phyloP scores from a whole-genome alignment of 1,140 invertebrate genomes.

The Drosophila truncata region DNA sequence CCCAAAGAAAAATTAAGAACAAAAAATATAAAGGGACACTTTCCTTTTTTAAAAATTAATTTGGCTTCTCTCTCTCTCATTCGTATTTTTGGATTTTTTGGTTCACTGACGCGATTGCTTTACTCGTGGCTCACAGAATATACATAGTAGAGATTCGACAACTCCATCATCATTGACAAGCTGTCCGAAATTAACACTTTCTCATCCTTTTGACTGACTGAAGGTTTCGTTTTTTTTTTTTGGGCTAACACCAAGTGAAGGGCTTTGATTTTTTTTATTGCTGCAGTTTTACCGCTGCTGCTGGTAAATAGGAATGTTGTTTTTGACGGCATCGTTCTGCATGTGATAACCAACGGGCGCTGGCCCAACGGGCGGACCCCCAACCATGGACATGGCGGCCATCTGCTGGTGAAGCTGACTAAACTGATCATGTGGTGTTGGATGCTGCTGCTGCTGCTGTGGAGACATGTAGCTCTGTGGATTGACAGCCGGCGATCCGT shows the following conservation, averaged over 20 bases:
- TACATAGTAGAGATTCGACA: constrained; percentile 33
- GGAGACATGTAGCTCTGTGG: constrained; percentile 58
- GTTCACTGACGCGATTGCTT: constrained; percentile 19
- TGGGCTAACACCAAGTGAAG: constrained; percentile 34
- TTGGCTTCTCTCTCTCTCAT: constrained; percentile 31
- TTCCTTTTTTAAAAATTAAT: constrained; percentile 30
- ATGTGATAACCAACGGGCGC: constrained; percentile 62
- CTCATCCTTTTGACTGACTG: constrained; percentile 10
- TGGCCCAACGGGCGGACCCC: constrained; percentile 42
- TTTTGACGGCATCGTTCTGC: constrained; percentile 77
- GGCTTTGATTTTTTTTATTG: constrained; percentile 8
- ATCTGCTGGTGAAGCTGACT: constrained; percentile 82
- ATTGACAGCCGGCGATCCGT: constrained; percentile 61
- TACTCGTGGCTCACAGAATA: constrained; percentile 16
- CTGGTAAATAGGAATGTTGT: constrained; percentile 85
- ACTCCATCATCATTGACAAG: background rate
- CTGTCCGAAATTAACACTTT: constrained; percentile 21
- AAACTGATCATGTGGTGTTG: constrained; percentile 64
- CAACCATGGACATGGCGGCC: constrained; percentile 68
- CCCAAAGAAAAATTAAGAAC: constrained; percentile 13
- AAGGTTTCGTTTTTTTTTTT: constrained; percentile 25
- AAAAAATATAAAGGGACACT: constrained; percentile 14
- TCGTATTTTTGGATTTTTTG: constrained; percentile 19
- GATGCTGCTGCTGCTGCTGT: constrained; percentile 39
- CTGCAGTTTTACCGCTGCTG: constrained; percentile 80